Evolutionary conservation across 2,888 invertebrate species (phyloP), one percentile per base, ranked within the genome.

Genomic region (Parasteatoda lunata): DNA sequence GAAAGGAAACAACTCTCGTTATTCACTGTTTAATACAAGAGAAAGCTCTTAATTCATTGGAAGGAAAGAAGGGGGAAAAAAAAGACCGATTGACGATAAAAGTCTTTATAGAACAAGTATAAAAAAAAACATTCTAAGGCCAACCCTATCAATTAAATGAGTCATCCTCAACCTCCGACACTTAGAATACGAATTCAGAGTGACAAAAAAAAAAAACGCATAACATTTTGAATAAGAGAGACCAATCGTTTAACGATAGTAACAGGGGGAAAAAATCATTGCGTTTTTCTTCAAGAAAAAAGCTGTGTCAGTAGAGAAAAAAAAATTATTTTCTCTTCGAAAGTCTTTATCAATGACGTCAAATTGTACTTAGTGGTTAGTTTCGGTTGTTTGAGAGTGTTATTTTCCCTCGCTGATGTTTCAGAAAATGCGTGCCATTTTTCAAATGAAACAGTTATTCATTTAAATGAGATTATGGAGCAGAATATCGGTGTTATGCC

Each of bases 1-100:
- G 59, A 59, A 59, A 59, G n/a, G 59, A 59, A 59, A 59, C 59
- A 11, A 59, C n/a, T 59, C 59, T 13, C 45, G 15, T 15, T 15
- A 66, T 66, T 66, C 45, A 68, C 9, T 68, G n/a, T 30, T 68
- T 30, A n/a, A 68, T 68, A 68, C 66, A 68, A 13, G 15, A 68
- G 7, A 68, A 68, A 9, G 9, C 66, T 68, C 13, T 59, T 59
- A 13, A 59, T 59, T 59, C 59, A 59, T 0, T 13, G 59, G 48
- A 13, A 69, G 69, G 13, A 69, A 69, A 30, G 47, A 30, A 47
- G 30, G 69, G 0, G 47, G n/a, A n/a, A 69, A 45, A 30, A 47
- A 30, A 3, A 15, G 45, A 45, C 13, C 45, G 45, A 45, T 48
- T 11, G 4, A 47, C 47, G 45, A 48, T 45, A 69, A 45, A 59